Base-by-base conservation (phyloP, 2,113 vertebrate species). In the Burhinus oedicnemus region DNA sequence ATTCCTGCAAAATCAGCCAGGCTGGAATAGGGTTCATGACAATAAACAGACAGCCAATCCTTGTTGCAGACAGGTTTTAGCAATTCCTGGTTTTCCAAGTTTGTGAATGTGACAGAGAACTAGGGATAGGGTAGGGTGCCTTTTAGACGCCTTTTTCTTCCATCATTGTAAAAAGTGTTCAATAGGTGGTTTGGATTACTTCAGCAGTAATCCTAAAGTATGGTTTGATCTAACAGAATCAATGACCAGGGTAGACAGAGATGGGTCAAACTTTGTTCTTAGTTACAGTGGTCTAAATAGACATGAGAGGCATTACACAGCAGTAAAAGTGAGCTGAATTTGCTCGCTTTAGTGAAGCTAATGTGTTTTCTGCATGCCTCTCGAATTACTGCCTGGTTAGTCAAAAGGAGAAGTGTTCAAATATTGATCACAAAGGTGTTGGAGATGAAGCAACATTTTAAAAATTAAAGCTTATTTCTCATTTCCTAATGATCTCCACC, bases 381-480 rank as follows among this genome's bases (percentile, higher is more conserved):
- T 92, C 19, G 0, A 82, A 89, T 92, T 89, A 91, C 92, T 86
- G 64, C 74, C 74, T 9, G 5, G 30, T 89, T 96, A 75, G 83
- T 79, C 87, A 87, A 91, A 93, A 91, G 75, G 5, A 93, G 68
- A 75, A 78, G 30, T 75, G 27, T 79, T 95, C 95, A 94, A 92
- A 92, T 96, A 96, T 93, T 89, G 92, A 96, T 95, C 83, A 89
- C 57, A 89, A 78, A 80, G 76, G 78, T 38, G 57, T 3, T 69
- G 61, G 15, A 54, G 21, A 79, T 82, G 65, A 91, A 96, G 81
- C 77, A 87, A 52, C 44, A 23, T 82, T 94, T 97, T 72, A 95
- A 97, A 95, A 93, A 96, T 94, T 87, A 95, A 93, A 94, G 88
- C 57, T 61, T 20, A 4, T 68, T 78, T 89, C 94, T 87, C 36